Percentiles rank a stretch among this genome's conserved stretches.
Evolutionary conservation across 2,888 invertebrate species (phyloP).

Genomic region (Sphaerophoria taeniata): DNA sequence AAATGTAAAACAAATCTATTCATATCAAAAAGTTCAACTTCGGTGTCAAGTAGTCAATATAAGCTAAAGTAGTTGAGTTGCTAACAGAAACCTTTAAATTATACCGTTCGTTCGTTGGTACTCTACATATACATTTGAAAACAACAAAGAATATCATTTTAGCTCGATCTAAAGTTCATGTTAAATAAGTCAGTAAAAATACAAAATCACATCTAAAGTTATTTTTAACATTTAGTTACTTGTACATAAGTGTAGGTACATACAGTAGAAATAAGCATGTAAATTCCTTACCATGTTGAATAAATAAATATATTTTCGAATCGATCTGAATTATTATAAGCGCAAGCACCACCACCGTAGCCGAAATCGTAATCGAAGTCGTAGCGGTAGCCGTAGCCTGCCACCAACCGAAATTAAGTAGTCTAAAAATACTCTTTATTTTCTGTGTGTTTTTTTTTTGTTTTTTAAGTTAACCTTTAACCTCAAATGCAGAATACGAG

Average conservation of each 20-base stretch:
- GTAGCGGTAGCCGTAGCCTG: conserved; percentile 3
- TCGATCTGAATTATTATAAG: conserved; percentile 30
- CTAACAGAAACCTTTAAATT: conserved; percentile 48
- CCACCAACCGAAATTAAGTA: conserved; percentile 48
- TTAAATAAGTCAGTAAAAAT: conserved; percentile 25
- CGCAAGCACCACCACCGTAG: conserved; percentile 21
- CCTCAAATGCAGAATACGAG: conserved; percentile 65
- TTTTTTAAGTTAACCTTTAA: conserved; percentile 62
- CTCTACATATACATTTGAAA: neutral
- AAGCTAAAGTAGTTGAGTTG: conserved; percentile 17
- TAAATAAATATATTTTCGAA: conserved; percentile 38
- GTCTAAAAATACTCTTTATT: conserved; percentile 52
- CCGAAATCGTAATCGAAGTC: neutral
- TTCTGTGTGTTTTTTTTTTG: too few relatives aligned
- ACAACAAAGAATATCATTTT: neutral
- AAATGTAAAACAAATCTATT: conserved; percentile 68
- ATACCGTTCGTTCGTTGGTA: conserved; percentile 28
- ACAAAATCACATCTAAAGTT: conserved; percentile 6
- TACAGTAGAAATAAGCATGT: conserved; percentile 10
- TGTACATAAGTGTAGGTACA: too few relatives aligned
- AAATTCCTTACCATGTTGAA: conserved; percentile 68
- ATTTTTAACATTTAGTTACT: neutral
- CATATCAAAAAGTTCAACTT: conserved; percentile 71
- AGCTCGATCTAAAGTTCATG: conserved; percentile 15
- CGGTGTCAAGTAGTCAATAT: conserved; percentile 44